Evolutionary conservation across 2,113 vertebrate genomes (phyloP).

Genomic region (Mus spicilegus): DNA sequence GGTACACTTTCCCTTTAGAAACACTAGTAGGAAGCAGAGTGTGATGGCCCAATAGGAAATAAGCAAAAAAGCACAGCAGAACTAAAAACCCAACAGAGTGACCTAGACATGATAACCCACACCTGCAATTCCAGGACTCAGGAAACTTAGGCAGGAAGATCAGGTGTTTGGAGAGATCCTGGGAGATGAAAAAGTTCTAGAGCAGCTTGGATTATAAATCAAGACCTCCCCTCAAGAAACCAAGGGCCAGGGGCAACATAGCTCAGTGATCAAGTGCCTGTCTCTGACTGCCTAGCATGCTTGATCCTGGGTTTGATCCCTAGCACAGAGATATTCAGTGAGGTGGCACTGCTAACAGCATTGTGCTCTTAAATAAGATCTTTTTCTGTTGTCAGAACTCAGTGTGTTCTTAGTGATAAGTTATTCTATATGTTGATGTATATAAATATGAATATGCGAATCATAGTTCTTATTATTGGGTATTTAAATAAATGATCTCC

Average conservation of each 20-base stretch:
- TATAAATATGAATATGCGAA: background rate
- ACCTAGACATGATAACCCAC: too few species aligned
- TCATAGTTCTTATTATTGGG: slow-evolving; percentile 42
- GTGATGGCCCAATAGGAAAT: background rate
- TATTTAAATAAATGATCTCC: slow-evolving; percentile 72
- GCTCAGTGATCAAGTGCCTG: background rate
- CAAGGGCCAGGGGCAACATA: too few species aligned
- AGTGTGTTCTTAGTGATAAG: slow-evolving; percentile 17
- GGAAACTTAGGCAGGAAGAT: too few species aligned
- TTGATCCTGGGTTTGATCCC: background rate
- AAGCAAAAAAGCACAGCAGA: background rate
- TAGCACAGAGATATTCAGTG: background rate
- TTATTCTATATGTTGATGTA: background rate
- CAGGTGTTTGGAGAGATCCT: too few species aligned
- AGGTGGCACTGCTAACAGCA: background rate
- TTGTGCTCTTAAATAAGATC: background rate
- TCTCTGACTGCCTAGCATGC: background rate
- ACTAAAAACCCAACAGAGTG: background rate
- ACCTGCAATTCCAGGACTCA: background rate
- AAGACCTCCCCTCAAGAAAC: background rate
- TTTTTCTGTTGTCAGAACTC: slow-evolving; percentile 5
- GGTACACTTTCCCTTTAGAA: slow-evolving; percentile 12
- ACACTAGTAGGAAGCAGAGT: background rate
- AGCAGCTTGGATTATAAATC: background rate
- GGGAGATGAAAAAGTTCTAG: background rate